phyloP scores from a whole-genome alignment of 2,888 invertebrate species.

The Danaus chrysippus region DNA sequence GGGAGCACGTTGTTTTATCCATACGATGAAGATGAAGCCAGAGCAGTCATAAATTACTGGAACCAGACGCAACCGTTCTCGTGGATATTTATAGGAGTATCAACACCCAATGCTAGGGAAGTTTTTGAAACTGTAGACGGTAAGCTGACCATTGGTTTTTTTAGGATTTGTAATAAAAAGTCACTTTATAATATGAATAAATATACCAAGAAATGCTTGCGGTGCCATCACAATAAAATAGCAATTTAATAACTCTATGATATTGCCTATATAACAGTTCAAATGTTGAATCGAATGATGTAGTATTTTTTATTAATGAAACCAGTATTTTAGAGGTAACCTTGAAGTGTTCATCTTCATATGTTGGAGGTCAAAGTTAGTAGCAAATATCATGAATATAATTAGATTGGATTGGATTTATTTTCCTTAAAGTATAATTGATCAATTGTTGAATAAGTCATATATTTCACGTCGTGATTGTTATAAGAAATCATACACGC shows the following conservation, averaged over 20 bases:
- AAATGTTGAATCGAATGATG: no score
- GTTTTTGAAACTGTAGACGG: constrained; percentile 51
- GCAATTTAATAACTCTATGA: no score
- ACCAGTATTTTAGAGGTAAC: constrained; percentile 20
- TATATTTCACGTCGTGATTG: no score
- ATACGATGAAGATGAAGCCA: constrained; percentile 46
- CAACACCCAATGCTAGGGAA: constrained; percentile 44
- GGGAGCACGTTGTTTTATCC: constrained; percentile 57
- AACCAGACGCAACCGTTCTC: constrained; percentile 39
- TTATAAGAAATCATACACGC: no score
- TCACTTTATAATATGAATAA: no score
- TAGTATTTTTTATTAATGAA: neutral
- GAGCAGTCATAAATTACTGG: constrained; percentile 40
- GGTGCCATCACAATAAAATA: no score
- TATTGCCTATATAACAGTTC: no score
- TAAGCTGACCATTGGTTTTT: constrained; percentile 25
- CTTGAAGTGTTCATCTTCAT: constrained; percentile 2
- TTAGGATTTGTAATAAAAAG: no score
- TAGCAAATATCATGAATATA: neutral
- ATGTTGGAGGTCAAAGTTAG: constrained; percentile 22
- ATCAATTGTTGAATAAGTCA: no score
- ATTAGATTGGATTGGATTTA: constrained; percentile 1
- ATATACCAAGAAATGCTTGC: no score
- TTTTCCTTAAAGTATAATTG: neutral
- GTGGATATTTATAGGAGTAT: constrained; percentile 49